Evolutionary conservation across 2,888 invertebrate species (phyloP), one percentile per base, ranked within the genome.

Genomic region (Lycophotia porphyrea): DNA sequence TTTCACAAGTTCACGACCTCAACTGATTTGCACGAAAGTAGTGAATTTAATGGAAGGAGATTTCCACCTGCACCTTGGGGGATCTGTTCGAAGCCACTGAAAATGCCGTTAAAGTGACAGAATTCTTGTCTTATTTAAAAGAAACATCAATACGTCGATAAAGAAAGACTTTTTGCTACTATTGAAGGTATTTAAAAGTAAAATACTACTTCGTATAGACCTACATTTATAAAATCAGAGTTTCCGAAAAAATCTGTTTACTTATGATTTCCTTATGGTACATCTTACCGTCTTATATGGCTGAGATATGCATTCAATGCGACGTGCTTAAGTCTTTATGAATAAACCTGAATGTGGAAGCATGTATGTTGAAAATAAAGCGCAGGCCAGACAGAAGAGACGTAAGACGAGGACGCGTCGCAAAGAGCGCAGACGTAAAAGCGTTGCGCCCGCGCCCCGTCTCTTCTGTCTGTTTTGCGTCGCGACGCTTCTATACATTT

Each of bases 231-330:
- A 39, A 7, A 27, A 39, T 11, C 8, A 27, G 2, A 60, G 27
- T 13, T 52, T 66, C 52, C 7, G 3, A 74, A 5, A 36, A 36
- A 44, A n/a, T 24, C 7, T 60, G n/a, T 27, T 49, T 27, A 11
- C 0, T 13, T 5, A 9, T 3, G 49, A 42, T 47, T 65, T 71
- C 61, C 27, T 66, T 34, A 58, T 42, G 49, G 68, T 34, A 34
- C 1, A 63, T 34, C 13, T 44, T 71, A 27, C 60, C 66, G 24
- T 55, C 27, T 18, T 67, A 55, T 67, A 65, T 76, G 68, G 36
- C 78, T 34, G 18, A 31, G n/a, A 66, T 58, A 24, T 70, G 61
- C 34, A 67, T 61, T 79, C 31, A 47, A 49, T 47, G 55, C 13
- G 2, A 13, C 8, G 0, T 8, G 27, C 9, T 7, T 2, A 36